Conservation (phyloP, 64 coral and sea anemone species). For the Anthopleura sola region DNA sequence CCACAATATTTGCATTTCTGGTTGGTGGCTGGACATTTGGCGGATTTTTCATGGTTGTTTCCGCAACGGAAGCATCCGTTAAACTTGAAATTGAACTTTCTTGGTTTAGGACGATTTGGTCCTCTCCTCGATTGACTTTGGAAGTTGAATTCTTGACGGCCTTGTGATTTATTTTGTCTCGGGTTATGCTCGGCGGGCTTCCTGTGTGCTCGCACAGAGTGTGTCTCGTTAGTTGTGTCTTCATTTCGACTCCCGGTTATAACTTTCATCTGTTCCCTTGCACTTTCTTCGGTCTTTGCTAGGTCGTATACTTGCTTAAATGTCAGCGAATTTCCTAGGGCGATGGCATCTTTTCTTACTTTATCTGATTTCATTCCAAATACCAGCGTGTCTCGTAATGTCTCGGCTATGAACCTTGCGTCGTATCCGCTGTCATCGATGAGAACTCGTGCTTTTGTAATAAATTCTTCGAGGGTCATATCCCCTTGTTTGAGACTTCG, state of each 20-base stretch:
- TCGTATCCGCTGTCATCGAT: slow-evolving; percentile 20
- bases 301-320: slow-evolving; percentile 58
- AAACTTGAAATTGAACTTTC: slow-evolving; percentile 6
- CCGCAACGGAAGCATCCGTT: slow-evolving; percentile 15
- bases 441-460: slow-evolving; percentile 14
- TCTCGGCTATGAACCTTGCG: slow-evolving; percentile 27
- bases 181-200: too few relatives aligned
- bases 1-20: slow-evolving; percentile 30
- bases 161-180: not conserved
- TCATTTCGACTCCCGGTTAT: slow-evolving; percentile 2
- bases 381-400: slow-evolving; percentile 25
- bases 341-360: slow-evolving; percentile 49
- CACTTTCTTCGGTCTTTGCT: slow-evolving; percentile 40
- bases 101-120: not conserved
- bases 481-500: slow-evolving; percentile 8
- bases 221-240: not conserved
- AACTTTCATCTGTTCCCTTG: not conserved
- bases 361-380: slow-evolving; percentile 50
- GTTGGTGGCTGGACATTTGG: not conserved
- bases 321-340: slow-evolving; percentile 38
- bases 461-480: slow-evolving; percentile 32
- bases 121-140: not conserved
- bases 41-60: not conserved
- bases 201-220: not conserved
- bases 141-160: not conserved